These are phyloP conservation scores for Corydoras maculifer DNA, from an alignment of 2,113 vertebrate species.

Conservation along the genomic window DNA sequence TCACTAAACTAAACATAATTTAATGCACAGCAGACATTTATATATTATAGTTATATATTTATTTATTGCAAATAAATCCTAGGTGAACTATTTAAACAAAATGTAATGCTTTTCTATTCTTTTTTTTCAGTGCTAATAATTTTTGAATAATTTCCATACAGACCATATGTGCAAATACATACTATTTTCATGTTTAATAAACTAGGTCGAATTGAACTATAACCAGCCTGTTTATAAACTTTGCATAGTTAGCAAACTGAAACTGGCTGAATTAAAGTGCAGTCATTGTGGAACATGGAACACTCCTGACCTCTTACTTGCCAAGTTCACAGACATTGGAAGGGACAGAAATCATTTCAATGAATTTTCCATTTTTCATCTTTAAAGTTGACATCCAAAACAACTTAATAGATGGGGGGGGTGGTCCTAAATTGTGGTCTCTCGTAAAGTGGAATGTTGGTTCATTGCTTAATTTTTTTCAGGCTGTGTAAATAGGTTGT, in stretches of 20 bases:
- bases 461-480: constrained; percentile 31
- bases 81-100: too few relatives aligned
- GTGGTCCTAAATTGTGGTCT: constrained; percentile 32
- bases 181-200: too few relatives aligned
- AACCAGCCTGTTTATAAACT: too few relatives aligned
- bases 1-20: too few relatives aligned
- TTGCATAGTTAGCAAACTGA: constrained; percentile 11
- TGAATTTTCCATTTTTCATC: constrained; percentile 38
- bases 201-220: too few relatives aligned
- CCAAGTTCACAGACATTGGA: constrained; percentile 35
- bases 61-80: too few relatives aligned
- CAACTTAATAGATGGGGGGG: constrained; percentile 20
- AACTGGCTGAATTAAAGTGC: constrained; percentile 18
- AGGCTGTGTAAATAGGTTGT: constrained; percentile 31
- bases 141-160: too few relatives aligned
- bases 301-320: constrained; percentile 26
- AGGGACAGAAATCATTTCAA: constrained; percentile 26
- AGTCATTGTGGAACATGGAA: constrained; percentile 27
- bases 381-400: constrained; percentile 40
- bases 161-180: too few relatives aligned
- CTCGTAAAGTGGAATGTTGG: constrained; percentile 34
- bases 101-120: too few relatives aligned
- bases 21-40: too few relatives aligned
- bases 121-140: too few relatives aligned
- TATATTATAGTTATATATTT: too few relatives aligned